Percentiles rank a stretch among this genome's conserved stretches.
Conservation (phyloP, 1,140 invertebrate species). For the Phenacoccus solenopsis region DNA sequence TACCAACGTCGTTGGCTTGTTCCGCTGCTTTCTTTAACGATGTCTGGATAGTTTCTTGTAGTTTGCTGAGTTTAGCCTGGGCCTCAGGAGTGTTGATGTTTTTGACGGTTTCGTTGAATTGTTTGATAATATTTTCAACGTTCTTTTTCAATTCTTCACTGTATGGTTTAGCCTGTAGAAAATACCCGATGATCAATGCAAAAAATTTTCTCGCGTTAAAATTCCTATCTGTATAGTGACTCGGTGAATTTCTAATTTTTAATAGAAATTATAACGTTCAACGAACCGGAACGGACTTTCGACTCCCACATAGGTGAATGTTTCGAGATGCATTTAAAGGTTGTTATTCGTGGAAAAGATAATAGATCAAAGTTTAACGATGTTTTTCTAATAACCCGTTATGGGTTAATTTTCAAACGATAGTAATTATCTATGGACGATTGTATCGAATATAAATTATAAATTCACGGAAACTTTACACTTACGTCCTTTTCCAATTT, state of each 20-base stretch:
- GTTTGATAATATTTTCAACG: background rate
- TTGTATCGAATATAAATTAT: background rate
- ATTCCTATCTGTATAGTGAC: background rate
- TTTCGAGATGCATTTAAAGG: background rate
- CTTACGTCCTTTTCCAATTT: background rate
- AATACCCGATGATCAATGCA: too few relatives aligned
- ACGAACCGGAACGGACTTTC: too few relatives aligned
- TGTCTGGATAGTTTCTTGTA: background rate
- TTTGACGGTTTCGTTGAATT: background rate
- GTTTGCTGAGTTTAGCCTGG: background rate
- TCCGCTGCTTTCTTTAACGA: background rate
- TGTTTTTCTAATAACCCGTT: too few relatives aligned
- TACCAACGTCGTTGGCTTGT: background rate
- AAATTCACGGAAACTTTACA: background rate
- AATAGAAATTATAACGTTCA: too few relatives aligned
- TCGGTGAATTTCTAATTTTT: background rate
- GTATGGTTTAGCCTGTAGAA: background rate
- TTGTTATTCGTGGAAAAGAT: background rate
- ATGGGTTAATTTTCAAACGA: too few relatives aligned
- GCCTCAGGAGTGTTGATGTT: background rate
- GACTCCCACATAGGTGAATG: background rate
- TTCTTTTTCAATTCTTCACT: conserved; percentile 1
- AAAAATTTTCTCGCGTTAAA: background rate
- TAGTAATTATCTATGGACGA: background rate
- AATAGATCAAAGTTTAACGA: background rate